Evolutionary conservation across 2,797 vertebrate species (phyloP), one percentile per base, ranked within the genome.

Genomic region (Propithecus perrieri): DNA sequence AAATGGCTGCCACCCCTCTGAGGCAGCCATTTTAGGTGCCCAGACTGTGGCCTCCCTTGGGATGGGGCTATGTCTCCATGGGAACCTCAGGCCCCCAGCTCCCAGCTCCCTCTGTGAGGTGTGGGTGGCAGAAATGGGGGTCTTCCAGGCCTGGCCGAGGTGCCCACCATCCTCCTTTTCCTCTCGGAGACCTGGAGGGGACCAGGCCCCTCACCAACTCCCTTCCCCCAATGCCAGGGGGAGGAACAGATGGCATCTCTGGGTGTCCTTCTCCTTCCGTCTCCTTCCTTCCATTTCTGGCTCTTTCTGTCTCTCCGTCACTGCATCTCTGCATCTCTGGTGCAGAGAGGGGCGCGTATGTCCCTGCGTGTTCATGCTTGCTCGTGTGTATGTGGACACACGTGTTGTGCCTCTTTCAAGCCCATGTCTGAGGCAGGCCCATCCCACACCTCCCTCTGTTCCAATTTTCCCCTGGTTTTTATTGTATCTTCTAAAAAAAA

Each of bases 171-270:
- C 50, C 89, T 33, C 53, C 83, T 93, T 83, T 74, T 55, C 55
- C 87, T 85, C 86, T 46, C 35, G 10, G 89, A 97, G 97, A 83
- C 95, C 95, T 93, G 38, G 89, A 97, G 96, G 97, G 97, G 96
- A 96, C 94, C 50, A 96, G 97, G 95, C 93, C 97, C 97, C 97
- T 97, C 97, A 96, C 96, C 96, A 95, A 79, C 94, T 96, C 98
- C 97, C 97, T 93, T 97, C 97, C 96, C 95, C 96, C 97, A 96
- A 67, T 98, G 97, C 98, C 97, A 97, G 96, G 57, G 97, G 97
- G 97, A 97, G 96, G 97, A 97, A 97, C 98, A 98, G 98, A 98
- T 98, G 97, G 97, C 94, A 97, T 98, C 96, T 97, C 97, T 97
- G 97, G 97, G 97, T 98, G 97, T 97, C 97, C 96, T 97, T 93